Conservation (phyloP, 2,113 vertebrate species). For the Nibea coibor region DNA sequence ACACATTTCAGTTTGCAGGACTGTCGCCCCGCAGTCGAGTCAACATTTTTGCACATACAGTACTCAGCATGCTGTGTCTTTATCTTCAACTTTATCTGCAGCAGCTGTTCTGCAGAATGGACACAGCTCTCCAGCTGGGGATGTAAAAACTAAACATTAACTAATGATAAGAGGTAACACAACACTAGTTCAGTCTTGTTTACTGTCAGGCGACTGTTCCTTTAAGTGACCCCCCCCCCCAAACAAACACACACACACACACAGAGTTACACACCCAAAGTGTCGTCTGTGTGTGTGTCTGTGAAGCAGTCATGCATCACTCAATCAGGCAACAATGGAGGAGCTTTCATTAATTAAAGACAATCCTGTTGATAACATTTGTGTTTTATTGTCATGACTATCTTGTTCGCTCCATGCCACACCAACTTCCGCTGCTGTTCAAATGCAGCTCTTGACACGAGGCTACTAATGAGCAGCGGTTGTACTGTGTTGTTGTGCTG, state of each 20-base stretch:
- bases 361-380: not conserved
- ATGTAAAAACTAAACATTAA: constrained; percentile 52
- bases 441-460: not conserved
- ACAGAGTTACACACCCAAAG: not conserved
- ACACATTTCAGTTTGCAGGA: not conserved
- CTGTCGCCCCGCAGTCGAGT: not conserved
- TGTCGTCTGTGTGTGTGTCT: not conserved
- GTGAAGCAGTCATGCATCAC: not conserved
- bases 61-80: not conserved
- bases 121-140: constrained; percentile 37
- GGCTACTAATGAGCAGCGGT: not conserved
- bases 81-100: constrained; percentile 34
- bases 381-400: not conserved
- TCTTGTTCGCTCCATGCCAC: not conserved
- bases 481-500: not conserved
- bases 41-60: not conserved
- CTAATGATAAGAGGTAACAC: not conserved
- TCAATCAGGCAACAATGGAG: not conserved
- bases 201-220: not conserved
- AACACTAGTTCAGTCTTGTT: not conserved
- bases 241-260: too few species aligned
- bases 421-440: not conserved
- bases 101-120: not conserved
- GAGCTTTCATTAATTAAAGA: not conserved
- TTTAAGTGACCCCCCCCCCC: not conserved